Conservation (phyloP, 2,113 vertebrate genomes). For the Sylvia atricapilla region DNA sequence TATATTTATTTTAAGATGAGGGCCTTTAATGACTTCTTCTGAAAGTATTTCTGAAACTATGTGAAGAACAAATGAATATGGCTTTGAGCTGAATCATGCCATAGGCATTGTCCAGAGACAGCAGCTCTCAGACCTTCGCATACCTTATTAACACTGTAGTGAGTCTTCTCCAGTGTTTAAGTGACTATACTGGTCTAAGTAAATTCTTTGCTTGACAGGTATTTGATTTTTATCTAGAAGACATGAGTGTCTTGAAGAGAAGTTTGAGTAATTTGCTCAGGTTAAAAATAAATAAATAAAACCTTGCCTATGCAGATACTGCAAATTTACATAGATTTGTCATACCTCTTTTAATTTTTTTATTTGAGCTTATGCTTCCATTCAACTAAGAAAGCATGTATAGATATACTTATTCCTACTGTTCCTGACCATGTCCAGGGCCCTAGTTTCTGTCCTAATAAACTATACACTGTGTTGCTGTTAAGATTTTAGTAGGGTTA, state of each 20-base stretch:
- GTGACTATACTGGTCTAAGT: background rate
- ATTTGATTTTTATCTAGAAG: background rate
- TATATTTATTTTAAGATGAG: background rate
- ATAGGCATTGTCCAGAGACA: background rate
- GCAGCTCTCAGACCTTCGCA: background rate
- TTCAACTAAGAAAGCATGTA: background rate
- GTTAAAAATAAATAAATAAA: background rate
- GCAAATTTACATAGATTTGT: background rate
- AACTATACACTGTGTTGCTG: background rate
- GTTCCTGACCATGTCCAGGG: background rate
- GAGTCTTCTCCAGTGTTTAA: background rate
- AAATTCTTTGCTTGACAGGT: background rate
- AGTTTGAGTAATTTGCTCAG: background rate
- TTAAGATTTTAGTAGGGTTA: background rate
- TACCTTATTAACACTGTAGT: background rate
- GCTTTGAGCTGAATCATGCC: background rate
- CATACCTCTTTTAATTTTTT: background rate
- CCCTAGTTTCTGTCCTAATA: background rate
- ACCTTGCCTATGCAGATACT: background rate
- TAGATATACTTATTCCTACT: background rate
- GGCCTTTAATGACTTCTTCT: background rate
- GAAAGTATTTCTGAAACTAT: background rate
- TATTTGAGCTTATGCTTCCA: accelerated
- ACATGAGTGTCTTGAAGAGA: background rate
- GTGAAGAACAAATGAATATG: background rate